Conservation (phyloP, 2,113 vertebrate genomes). For the human (Homo sapiens) region DNA sequence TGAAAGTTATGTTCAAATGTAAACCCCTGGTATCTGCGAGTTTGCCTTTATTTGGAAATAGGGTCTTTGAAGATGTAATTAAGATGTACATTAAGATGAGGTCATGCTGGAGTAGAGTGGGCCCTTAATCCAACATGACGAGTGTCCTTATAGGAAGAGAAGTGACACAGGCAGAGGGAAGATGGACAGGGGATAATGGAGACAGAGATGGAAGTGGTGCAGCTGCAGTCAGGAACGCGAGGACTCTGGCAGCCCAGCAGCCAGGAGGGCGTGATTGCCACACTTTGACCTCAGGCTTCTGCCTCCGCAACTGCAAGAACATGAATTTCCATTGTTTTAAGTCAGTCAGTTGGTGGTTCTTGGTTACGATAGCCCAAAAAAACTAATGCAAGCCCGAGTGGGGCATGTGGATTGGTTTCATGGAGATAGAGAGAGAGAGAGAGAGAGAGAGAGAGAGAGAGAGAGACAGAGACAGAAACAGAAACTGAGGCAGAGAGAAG, state of each 20-base stretch:
- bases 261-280: background rate
- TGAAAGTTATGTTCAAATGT: background rate
- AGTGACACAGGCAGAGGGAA: no score
- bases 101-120: accelerated
- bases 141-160: background rate
- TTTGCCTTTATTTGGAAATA: background rate
- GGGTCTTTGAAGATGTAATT: background rate
- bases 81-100: background rate
- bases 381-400: no score
- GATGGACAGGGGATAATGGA: background rate
- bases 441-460: background rate
- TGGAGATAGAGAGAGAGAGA: background rate
- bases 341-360: background rate
- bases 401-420: background rate
- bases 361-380: background rate
- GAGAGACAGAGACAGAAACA: background rate
- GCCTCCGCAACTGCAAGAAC: background rate
- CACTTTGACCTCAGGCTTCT: background rate
- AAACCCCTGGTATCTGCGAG: background rate
- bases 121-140: no score
- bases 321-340: background rate
- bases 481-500: background rate
- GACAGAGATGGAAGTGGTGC: background rate
- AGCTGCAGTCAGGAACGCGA: accelerated
- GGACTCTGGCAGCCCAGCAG: no score